A percentile compares a stretch with the other conserved stretches of the same genome.
Evolutionary conservation across 2,113 vertebrate genomes (phyloP).

Genomic region (Crotalus horridus): DNA sequence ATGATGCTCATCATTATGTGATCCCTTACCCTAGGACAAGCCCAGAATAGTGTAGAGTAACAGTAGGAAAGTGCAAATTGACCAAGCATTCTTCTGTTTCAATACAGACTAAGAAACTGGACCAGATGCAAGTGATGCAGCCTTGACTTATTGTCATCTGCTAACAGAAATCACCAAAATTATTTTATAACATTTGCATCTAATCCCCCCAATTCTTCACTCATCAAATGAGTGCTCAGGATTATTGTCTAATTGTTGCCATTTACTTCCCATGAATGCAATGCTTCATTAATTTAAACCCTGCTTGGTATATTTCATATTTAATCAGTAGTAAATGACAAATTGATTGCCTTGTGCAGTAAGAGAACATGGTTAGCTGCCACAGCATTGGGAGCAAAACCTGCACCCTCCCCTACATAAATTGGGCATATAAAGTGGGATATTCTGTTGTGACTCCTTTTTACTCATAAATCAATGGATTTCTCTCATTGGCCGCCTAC

Average conservation of each 20-base stretch:
- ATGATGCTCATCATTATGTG: background rate
- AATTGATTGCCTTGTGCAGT: background rate
- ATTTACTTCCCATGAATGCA: background rate
- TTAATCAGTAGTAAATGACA: background rate
- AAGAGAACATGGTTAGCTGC: background rate
- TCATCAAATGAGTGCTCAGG: background rate
- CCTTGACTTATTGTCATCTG: background rate
- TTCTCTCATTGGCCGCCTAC: background rate
- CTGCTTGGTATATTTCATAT: background rate
- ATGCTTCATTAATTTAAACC: background rate
- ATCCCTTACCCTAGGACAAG: background rate
- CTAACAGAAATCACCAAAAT: background rate
- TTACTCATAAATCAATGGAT: background rate
- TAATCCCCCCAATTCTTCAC: background rate
- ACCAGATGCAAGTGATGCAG: background rate
- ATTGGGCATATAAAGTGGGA: background rate
- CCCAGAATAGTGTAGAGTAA: background rate
- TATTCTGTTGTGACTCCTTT: background rate
- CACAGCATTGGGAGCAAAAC: background rate
- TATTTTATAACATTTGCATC: background rate
- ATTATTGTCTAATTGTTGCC: background rate
- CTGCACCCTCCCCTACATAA: background rate
- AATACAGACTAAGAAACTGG: background rate
- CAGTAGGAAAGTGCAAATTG: background rate
- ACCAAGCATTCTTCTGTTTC: background rate